Percentiles rank a stretch among this genome's conserved stretches.
phyloP scores from a whole-genome alignment of 2,888 invertebrate genomes.

The Parasteatoda lunata region DNA sequence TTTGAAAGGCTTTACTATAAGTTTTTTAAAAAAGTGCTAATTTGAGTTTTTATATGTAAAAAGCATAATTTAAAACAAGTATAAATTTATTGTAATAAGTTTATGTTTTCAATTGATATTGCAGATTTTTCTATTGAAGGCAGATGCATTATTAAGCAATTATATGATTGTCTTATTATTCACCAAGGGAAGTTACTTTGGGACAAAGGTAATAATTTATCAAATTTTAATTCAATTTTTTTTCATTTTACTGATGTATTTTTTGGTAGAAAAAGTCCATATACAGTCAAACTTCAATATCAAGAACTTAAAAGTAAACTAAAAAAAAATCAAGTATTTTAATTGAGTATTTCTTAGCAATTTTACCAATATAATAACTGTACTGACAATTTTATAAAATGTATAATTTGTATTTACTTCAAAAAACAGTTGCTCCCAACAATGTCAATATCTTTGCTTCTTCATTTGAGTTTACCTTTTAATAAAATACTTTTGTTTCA shows the following conservation, averaged over 20 bases:
- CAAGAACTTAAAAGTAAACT: no score
- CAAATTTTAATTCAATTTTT: not conserved
- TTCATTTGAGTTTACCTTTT: no score
- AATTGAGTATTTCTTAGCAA: no score
- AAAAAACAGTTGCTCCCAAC: no score
- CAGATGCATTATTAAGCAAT: constrained; percentile 24
- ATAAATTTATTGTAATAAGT: not conserved
- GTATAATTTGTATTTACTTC: no score
- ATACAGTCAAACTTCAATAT: no score
- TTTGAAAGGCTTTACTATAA: not conserved
- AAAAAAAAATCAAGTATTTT: no score
- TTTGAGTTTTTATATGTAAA: not conserved
- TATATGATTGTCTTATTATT: constrained; percentile 31
- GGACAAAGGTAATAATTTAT: constrained; percentile 37
- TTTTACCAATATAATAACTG: no score
- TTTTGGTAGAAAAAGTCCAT: not conserved
- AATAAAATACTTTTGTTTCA: no score
- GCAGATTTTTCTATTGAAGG: constrained; percentile 41
- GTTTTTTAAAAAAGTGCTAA: not conserved
- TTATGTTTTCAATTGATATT: not conserved
- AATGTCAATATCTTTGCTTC: no score
- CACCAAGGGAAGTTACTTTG: constrained; percentile 18
- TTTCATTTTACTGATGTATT: not conserved
- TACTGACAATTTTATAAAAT: no score
- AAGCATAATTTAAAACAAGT: not conserved